These are phyloP conservation scores for Coecobrya sp. DNA, from an alignment of 2,888 invertebrate species.

Conservation along the genomic window DNA sequence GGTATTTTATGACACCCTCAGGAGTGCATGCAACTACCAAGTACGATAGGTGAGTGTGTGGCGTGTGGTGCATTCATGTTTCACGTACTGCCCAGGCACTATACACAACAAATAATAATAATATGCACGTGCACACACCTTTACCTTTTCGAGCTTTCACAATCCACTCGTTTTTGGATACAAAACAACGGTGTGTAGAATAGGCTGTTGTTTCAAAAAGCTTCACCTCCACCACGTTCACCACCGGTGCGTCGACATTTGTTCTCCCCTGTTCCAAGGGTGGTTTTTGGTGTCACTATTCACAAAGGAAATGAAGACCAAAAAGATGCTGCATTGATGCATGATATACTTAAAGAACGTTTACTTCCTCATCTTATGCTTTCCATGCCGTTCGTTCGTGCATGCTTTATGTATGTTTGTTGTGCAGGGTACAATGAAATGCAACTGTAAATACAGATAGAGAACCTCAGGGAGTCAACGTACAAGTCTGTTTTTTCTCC, in stretches of 20 bases:
- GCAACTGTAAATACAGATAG: slow-evolving; percentile 68
- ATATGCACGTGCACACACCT: slow-evolving; percentile 67
- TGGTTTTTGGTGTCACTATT: slow-evolving; percentile 76
- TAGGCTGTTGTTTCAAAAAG: slow-evolving; percentile 63
- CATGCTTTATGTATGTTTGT: slow-evolving; percentile 53
- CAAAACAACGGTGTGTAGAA: slow-evolving; percentile 52
- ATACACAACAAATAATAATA: background rate
- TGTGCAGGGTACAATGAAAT: slow-evolving; percentile 27
- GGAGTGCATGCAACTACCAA: slow-evolving; percentile 81
- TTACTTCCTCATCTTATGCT: slow-evolving; percentile 48
- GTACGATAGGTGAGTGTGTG: slow-evolving; percentile 68
- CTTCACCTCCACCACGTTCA: slow-evolving; percentile 41
- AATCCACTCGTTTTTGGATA: slow-evolving; percentile 27
- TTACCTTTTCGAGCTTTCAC: too few species aligned
- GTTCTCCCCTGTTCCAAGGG: slow-evolving; percentile 72
- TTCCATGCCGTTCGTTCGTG: slow-evolving; percentile 18
- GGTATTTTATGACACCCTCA: slow-evolving; percentile 86
- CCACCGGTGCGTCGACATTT: slow-evolving; percentile 33
- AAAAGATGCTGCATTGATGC: slow-evolving; percentile 59
- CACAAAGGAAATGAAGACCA: slow-evolving; percentile 40
- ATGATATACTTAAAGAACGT: slow-evolving; percentile 19
- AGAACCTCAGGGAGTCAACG: slow-evolving; percentile 75
- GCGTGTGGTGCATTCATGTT: slow-evolving; percentile 34
- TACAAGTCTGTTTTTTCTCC: slow-evolving; percentile 57
- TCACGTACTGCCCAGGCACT: slow-evolving; percentile 31